phyloP scores from a whole-genome alignment of 2,888 invertebrate genomes.

The Acanthosepion lycidas region DNA sequence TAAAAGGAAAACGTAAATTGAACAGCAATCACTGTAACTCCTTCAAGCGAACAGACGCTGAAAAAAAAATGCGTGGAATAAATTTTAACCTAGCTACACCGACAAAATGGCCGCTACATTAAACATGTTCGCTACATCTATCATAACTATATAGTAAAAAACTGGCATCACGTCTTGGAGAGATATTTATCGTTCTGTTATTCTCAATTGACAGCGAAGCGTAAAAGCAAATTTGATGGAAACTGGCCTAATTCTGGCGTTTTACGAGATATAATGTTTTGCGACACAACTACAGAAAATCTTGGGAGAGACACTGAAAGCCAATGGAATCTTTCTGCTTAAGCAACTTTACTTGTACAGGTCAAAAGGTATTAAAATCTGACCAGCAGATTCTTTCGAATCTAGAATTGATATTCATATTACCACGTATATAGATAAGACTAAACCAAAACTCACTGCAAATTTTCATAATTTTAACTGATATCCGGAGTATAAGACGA shows the following conservation, averaged over 20 bases:
- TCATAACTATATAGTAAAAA: not conserved
- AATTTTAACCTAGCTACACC: not conserved
- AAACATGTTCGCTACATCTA: not conserved
- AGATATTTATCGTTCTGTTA: not conserved
- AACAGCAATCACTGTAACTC: not conserved
- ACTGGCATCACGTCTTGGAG: not conserved
- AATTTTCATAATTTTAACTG: too few species aligned
- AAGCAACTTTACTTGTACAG: not conserved
- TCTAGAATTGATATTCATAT: too few species aligned
- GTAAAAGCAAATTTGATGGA: not conserved
- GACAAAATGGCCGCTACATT: not conserved
- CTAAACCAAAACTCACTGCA: too few species aligned
- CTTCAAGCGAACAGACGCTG: not conserved
- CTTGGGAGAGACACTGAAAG: not conserved
- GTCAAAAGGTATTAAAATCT: not conserved
- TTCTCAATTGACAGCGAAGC: not conserved
- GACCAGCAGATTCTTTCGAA: not conserved
- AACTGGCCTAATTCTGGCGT: not conserved
- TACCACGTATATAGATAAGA: too few species aligned
- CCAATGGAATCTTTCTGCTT: not conserved
- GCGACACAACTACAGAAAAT: not conserved
- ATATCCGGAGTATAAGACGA: too few species aligned
- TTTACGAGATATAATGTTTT: not conserved
- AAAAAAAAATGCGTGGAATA: not conserved
- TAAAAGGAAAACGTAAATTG: not conserved